phyloP scores from a whole-genome alignment of 2,113 vertebrate genomes.

The Mystacornis crossleyi region DNA sequence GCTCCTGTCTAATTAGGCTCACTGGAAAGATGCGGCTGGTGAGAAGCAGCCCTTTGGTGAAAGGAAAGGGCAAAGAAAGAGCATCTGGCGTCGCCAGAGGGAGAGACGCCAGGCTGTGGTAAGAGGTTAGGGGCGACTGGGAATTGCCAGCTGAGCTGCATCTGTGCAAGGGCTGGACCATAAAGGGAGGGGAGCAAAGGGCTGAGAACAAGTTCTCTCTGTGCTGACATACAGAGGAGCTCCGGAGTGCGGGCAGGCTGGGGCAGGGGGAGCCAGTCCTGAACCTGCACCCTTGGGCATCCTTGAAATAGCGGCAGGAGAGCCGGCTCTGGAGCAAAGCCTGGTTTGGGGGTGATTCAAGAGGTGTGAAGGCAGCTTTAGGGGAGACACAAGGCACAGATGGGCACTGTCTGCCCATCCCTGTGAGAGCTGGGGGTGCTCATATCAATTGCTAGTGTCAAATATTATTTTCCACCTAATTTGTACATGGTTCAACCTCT shows the following conservation, averaged over 20 bases:
- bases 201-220: background rate
- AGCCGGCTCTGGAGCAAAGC: background rate
- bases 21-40: background rate
- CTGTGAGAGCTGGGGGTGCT: background rate
- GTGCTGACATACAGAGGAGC: background rate
- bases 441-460: background rate
- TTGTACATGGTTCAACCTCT: background rate
- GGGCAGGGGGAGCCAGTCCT: background rate
- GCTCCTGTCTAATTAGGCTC: constrained; percentile 31
- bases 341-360: too few relatives aligned
- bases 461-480: background rate
- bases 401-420: background rate
- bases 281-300: background rate
- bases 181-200: background rate
- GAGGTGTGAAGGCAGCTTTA: background rate
- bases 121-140: background rate
- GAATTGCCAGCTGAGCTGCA: background rate
- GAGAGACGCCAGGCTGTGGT: background rate
- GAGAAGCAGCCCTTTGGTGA: background rate
- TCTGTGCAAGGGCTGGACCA: background rate
- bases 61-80: background rate
- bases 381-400: too few relatives aligned
- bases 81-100: background rate
- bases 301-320: background rate
- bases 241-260: rapidly evolving